These are phyloP conservation scores for Podabrus alpinus DNA, from an alignment of 2,888 invertebrate species.

Conservation along the genomic window DNA sequence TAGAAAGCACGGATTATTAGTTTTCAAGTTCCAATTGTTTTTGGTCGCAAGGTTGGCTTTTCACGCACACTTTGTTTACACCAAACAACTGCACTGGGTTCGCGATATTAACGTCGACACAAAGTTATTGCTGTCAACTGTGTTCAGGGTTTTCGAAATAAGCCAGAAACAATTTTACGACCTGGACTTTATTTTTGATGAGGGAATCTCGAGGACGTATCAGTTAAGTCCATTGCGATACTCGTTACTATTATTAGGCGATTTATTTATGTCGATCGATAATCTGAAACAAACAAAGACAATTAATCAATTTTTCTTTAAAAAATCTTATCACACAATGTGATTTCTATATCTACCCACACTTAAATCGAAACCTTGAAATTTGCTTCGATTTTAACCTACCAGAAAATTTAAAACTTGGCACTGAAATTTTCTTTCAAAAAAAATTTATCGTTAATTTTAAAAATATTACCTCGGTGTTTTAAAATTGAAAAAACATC, in stretches of 20 bases:
- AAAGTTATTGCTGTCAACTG: conserved; percentile 29
- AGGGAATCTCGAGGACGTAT: conserved; percentile 6
- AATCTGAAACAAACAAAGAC: background rate
- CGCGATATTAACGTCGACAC: conserved; percentile 28
- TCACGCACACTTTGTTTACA: conserved; percentile 25
- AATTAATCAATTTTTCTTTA: background rate
- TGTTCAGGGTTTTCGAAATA: conserved; percentile 28
- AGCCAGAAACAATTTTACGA: conserved; percentile 15
- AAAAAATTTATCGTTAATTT: background rate
- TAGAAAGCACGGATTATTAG: conserved; percentile 24
- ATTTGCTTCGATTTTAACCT: background rate
- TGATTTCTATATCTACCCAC: background rate
- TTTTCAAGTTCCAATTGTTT: conserved; percentile 25
- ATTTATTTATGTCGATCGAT: background rate
- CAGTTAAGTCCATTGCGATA: conserved; percentile 9
- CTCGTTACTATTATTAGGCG: background rate
- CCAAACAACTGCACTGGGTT: conserved; percentile 21
- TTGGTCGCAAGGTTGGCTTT: conserved; percentile 12
- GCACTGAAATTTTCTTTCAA: background rate
- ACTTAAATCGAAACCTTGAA: background rate
- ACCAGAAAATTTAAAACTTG: background rate
- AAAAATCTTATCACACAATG: background rate
- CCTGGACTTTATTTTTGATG: conserved; percentile 38
- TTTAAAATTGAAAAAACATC: background rate
- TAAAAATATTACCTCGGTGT: background rate